A percentile compares a stretch with the other conserved stretches of the same genome.
These are phyloP conservation scores for Liopterus haemorrhoidalis DNA, from an alignment of 2,888 invertebrate species.

Conservation along the genomic window DNA sequence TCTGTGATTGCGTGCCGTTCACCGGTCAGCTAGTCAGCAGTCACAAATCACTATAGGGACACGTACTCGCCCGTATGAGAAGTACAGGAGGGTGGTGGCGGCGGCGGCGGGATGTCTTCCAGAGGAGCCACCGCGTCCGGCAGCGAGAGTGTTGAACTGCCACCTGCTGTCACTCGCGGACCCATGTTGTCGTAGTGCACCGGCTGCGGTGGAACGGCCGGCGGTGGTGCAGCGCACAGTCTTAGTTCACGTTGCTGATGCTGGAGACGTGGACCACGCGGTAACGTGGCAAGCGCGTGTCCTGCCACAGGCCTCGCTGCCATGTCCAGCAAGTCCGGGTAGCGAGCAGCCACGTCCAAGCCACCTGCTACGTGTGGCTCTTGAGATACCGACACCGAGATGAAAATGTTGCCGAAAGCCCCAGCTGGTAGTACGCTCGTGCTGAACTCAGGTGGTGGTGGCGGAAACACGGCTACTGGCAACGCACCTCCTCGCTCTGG, in stretches of 20 bases:
- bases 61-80: constrained; percentile 54
- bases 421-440: constrained; percentile 50
- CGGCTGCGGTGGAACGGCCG: constrained; percentile 46
- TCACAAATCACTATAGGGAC: constrained; percentile 45
- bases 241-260: constrained; percentile 45
- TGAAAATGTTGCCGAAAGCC: constrained; percentile 72
- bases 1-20: too few species aligned
- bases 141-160: constrained; percentile 79
- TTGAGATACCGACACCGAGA: constrained; percentile 73
- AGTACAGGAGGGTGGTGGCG: constrained; percentile 55
- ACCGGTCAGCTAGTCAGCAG: too few species aligned
- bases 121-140: constrained; percentile 54
- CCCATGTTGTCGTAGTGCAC: constrained; percentile 88
- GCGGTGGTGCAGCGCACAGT: constrained; percentile 28
- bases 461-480: constrained; percentile 46
- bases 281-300: constrained; percentile 46
- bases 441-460: constrained; percentile 57
- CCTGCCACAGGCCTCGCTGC: constrained; percentile 47
- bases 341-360: constrained; percentile 59
- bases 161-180: constrained; percentile 80
- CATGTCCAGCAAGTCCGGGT: constrained; percentile 74
- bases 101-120: constrained; percentile 46
- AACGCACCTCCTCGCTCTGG: constrained; percentile 29
- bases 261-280: constrained; percentile 37
- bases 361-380: constrained; percentile 56